These are phyloP conservation scores for Forpus xanthops DNA, from an alignment of 2,797 vertebrate genomes.

Conservation along the genomic window DNA sequence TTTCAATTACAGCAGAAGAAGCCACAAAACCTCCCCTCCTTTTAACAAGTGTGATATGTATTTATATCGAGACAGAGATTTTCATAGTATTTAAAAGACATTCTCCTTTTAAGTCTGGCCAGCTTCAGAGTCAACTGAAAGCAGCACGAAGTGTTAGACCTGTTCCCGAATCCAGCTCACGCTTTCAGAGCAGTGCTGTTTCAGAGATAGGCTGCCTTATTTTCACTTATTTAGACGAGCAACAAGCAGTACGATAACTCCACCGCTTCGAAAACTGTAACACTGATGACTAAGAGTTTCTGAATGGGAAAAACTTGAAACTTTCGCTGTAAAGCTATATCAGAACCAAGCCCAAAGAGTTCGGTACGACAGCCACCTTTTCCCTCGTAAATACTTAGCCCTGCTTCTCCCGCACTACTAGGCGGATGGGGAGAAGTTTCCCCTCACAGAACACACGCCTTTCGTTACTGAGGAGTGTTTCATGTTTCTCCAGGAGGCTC, in stretches of 20 bases:
- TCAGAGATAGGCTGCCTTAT: neutral
- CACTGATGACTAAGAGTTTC: neutral
- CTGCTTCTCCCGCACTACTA: neutral
- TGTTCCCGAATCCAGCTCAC: neutral
- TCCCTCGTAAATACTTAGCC: neutral
- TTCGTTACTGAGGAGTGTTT: conserved; percentile 12
- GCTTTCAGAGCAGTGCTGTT: neutral
- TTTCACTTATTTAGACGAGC: neutral
- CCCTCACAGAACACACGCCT: neutral
- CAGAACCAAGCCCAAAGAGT: neutral
- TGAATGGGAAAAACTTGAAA: neutral
- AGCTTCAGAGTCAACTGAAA: neutral
- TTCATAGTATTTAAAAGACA: conserved; percentile 26
- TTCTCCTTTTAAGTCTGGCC: conserved; percentile 19
- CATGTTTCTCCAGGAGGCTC: conserved; percentile 19
- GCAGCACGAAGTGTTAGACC: neutral
- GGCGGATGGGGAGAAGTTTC: neutral
- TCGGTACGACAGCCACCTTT: neutral
- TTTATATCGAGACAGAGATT: conserved; percentile 27
- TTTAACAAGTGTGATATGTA: conserved; percentile 15
- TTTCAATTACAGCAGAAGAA: neutral
- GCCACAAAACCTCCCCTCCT: neutral
- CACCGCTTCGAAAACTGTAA: neutral
- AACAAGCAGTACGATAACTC: neutral
- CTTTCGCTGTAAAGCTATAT: neutral